Evolutionary conservation across 2,113 vertebrate genomes (phyloP).

Genomic region (Odontophorus gujanensis): DNA sequence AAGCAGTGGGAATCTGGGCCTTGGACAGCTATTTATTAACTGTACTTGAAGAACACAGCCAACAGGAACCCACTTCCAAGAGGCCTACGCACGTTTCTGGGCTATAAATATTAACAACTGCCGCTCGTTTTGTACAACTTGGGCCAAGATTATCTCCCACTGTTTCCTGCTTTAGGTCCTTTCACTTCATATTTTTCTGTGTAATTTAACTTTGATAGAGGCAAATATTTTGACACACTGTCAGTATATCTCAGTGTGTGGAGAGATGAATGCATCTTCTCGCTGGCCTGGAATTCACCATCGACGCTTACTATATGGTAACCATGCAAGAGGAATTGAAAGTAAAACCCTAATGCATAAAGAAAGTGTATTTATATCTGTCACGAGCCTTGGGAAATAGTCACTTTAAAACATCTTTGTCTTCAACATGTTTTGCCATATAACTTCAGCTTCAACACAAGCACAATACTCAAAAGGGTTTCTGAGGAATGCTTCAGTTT

Average conservation of each 20-base stretch:
- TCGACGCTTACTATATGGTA: neutral
- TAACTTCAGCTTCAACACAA: neutral
- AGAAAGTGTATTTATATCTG: neutral
- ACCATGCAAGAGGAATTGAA: neutral
- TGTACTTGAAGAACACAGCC: neutral
- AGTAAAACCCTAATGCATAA: neutral
- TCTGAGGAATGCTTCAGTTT: neutral
- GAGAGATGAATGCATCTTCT: neutral
- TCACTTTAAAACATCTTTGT: neutral
- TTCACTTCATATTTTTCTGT: constrained; percentile 18
- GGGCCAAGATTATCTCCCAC: constrained; percentile 12
- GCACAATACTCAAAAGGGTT: neutral
- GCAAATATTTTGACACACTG: neutral
- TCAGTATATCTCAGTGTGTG: neutral
- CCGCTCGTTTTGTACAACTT: neutral
- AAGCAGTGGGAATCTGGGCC: neutral
- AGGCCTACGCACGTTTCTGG: neutral
- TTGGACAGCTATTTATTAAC: constrained; percentile 17
- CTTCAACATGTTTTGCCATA: neutral
- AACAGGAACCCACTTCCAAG: neutral
- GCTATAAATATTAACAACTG: constrained; percentile 18
- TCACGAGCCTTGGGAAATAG: neutral
- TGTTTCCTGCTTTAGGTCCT: constrained; percentile 17
- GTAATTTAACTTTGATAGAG: neutral
- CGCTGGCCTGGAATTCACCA: neutral